Conservation (phyloP, 2,113 vertebrate species). For the Sceloporus undulatus region DNA sequence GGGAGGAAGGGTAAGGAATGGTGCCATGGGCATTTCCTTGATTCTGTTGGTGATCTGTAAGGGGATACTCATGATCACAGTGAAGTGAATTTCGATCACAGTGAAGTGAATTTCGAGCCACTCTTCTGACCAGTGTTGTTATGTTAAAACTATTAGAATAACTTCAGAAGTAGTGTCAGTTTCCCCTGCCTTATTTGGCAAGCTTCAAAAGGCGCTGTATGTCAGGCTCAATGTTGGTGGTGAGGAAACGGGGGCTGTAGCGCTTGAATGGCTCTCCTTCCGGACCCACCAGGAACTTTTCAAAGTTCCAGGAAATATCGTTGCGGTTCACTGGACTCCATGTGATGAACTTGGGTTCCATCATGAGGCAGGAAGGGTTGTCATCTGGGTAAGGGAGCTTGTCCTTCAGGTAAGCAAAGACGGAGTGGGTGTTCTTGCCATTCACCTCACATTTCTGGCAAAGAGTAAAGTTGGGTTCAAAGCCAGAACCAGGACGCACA, state of each 20-base stretch:
- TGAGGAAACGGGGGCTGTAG: slow-evolving; percentile 90
- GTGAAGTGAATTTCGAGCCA: not conserved
- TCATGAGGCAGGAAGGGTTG: slow-evolving; percentile 84
- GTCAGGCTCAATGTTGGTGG: slow-evolving; percentile 90
- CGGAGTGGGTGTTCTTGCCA: slow-evolving; percentile 88
- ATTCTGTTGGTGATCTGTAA: not conserved
- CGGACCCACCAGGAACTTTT: slow-evolving; percentile 96
- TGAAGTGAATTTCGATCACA: not conserved
- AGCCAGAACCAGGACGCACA: slow-evolving; percentile 91
- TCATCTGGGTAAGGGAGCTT: slow-evolving; percentile 91
- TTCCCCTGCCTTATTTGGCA: slow-evolving; percentile 82
- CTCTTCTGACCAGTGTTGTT: not conserved
- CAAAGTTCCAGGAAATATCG: slow-evolving; percentile 97
- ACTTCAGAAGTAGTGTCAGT: not conserved
- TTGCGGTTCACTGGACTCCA: slow-evolving; percentile 91
- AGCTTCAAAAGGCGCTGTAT: slow-evolving; percentile 93
- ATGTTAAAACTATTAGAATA: not conserved
- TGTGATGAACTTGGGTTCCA: slow-evolving; percentile 87
- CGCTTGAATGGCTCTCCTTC: slow-evolving; percentile 96
- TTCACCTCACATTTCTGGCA: slow-evolving; percentile 96
- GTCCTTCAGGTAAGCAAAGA: slow-evolving; percentile 95
- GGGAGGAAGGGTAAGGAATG: not conserved
- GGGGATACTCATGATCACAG: not conserved
- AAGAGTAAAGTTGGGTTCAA: slow-evolving; percentile 89
- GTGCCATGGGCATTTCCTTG: fast-evolving